Evolutionary conservation across 2,888 invertebrate genomes (phyloP).

Genomic region (Gastrophysa polygoni): DNA sequence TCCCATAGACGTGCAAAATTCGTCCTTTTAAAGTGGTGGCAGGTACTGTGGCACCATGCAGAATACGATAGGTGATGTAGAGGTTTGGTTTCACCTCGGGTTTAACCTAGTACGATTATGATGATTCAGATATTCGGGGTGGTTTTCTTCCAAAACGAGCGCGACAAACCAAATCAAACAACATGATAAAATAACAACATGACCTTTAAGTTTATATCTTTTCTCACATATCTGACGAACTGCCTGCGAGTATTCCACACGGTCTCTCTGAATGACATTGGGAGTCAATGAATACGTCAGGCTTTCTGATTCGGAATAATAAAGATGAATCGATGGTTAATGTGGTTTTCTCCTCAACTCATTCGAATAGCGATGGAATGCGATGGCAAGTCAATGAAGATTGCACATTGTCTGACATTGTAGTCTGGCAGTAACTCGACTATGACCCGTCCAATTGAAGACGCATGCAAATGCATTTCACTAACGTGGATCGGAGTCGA

Average conservation of each 20-base stretch:
- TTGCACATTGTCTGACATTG: slow-evolving; percentile 7
- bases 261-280: not conserved
- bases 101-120: too few relatives aligned
- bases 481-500: too few relatives aligned
- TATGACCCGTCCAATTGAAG: slow-evolving; percentile 9
- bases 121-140: too few relatives aligned
- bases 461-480: not conserved
- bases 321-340: slow-evolving; percentile 2
- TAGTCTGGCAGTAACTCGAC: slow-evolving; percentile 8
- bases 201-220: too few relatives aligned
- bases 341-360: not conserved
- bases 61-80: too few relatives aligned
- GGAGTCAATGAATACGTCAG: not conserved
- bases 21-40: too few relatives aligned
- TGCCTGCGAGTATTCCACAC: not conserved
- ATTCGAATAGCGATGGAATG: slow-evolving; percentile 7
- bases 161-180: too few relatives aligned
- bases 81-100: too few relatives aligned
- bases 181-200: too few relatives aligned
- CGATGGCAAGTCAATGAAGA: slow-evolving; percentile 12
- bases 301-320: not conserved
- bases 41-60: too few relatives aligned
- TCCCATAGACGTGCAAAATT: too few relatives aligned
- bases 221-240: not conserved
- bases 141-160: too few relatives aligned